A percentile compares a stretch with the other conserved stretches of the same genome.
phyloP scores from a whole-genome alignment of 2,888 invertebrate genomes.

The Entomobrya multifasciata region DNA sequence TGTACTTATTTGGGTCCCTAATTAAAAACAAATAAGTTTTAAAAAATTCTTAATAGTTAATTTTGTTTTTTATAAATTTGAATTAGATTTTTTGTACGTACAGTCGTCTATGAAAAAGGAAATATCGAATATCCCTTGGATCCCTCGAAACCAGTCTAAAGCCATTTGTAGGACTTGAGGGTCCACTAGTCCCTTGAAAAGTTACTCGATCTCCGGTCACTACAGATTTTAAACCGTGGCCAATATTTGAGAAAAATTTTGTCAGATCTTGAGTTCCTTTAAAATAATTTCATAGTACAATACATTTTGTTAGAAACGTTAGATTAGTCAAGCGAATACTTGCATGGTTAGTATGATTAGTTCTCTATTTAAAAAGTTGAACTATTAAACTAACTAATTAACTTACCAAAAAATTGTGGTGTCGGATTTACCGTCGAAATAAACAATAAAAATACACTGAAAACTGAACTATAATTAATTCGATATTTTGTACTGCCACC shows the following conservation, averaged over 20 bases:
- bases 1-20: conserved; percentile 64
- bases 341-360: too few species aligned
- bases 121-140: conserved; percentile 64
- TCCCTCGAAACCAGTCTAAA: conserved; percentile 66
- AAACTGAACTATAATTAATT: too few species aligned
- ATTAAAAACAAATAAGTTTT: background rate
- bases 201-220: conserved; percentile 58
- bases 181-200: conserved; percentile 54
- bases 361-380: too few species aligned
- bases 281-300: too few species aligned
- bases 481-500: too few species aligned
- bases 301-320: too few species aligned
- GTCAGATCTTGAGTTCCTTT: conserved; percentile 23
- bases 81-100: conserved; percentile 19
- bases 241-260: conserved; percentile 60
- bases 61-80: background rate
- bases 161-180: conserved; percentile 32
- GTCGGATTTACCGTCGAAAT: too few species aligned
- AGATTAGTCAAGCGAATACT: too few species aligned
- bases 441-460: too few species aligned
- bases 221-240: conserved; percentile 59
- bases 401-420: too few species aligned
- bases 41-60: background rate
- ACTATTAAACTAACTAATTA: too few species aligned
- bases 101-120: conserved; percentile 67